Base-by-base conservation (phyloP, 2,113 vertebrate genomes). In the Otus sunia region DNA sequence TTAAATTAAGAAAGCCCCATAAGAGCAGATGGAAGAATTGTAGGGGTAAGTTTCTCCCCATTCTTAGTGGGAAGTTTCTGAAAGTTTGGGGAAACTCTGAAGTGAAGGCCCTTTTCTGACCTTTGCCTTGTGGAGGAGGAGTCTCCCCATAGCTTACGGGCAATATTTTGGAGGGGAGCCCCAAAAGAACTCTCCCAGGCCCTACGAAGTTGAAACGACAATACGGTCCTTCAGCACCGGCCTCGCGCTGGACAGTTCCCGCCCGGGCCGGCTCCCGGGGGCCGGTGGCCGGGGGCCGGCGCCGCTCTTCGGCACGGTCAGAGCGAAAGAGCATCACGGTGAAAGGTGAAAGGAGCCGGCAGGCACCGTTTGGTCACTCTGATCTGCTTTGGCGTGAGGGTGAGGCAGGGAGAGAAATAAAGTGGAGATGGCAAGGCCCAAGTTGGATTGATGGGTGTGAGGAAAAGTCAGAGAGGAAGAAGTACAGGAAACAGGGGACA, bases 361-460 rank as follows among this genome's bases (percentile, higher is more conserved):
- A 19, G 45, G 23, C 4, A 0, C 1, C 2, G 22, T 22, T 7
- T 12, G 18, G 7, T 5, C 11, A 0, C 19, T 15, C 21, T 4
- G 21, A 16, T 13, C 45, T 80, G 21, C 22, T 62, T 56, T n/a
- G 11, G 23, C 1, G 0, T 7, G 32, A 25, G n/a, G n/a, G 32
- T 11, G 27, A 73, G 41, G 30, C 21, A 39, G 15, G 45, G 34
- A 34, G 32, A 43, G 22, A 47, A 67, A 32, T 2, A 14, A 81
- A n/a, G 17, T 6, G 10, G 60, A 8, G 26, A 47, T 45, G 43
- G 2, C 19, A 13, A 69, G 32, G 5, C 16, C 0, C 2, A 39
- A 71, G 37, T 2, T 12, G 43, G 50, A n/a, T 17, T 34, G 53
- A 5, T 10, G 25, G 12, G 4, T 39, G 53, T 8, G 56, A 27